phyloP scores from a whole-genome alignment of 2,797 vertebrate species.

The Enteromius fasciolatus region DNA sequence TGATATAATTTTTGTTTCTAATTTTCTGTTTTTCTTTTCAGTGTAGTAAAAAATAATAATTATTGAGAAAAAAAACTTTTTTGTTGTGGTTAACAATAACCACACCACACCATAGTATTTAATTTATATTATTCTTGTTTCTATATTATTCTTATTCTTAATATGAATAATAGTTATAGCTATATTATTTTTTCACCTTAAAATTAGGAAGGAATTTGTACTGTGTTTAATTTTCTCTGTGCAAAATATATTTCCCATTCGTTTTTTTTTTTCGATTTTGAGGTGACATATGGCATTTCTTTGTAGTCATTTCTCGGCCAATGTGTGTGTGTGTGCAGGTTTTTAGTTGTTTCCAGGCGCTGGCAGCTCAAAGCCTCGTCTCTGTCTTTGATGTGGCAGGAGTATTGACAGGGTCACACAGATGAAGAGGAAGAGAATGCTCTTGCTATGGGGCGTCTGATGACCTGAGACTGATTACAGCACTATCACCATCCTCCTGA shows the following conservation, averaged over 20 bases:
- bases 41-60: neutral
- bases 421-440: slow-evolving; percentile 74
- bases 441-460: slow-evolving; percentile 3
- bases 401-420: slow-evolving; percentile 63
- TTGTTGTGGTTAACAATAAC: neutral
- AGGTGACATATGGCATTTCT: neutral
- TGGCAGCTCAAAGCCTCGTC: neutral
- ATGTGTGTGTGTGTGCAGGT: neutral
- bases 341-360: neutral
- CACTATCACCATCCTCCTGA: slow-evolving; percentile 2
- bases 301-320: neutral
- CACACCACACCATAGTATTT: neutral
- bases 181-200: neutral
- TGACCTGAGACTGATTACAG: slow-evolving; percentile 15
- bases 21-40: neutral
- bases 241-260: neutral
- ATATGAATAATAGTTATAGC: neutral
- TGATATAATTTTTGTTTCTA: neutral
- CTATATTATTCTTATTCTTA: neutral
- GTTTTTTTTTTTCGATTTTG: neutral
- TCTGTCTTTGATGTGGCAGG: slow-evolving; percentile 59
- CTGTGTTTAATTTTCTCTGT: neutral
- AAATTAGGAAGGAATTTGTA: neutral
- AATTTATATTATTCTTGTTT: neutral
- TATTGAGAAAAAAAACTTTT: no score